Base-by-base conservation (phyloP, 2,113 vertebrate species). In the Poicephalus gulielmi region DNA sequence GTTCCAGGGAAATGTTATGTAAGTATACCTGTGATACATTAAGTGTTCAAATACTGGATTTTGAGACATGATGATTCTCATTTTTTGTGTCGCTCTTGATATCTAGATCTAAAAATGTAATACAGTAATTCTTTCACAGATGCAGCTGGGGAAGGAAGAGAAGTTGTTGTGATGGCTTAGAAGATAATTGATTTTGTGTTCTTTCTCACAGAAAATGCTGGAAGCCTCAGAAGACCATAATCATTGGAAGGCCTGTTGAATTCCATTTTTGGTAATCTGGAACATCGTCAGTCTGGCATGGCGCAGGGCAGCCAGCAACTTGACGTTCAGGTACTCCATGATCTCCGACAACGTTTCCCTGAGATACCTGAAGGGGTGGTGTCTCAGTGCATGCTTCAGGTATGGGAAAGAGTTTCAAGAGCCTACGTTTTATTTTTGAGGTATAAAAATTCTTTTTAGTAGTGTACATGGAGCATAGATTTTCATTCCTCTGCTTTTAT, bases 291-390 rank as follows among this genome's bases (percentile, higher is more conserved):
- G 74, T 97, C 98, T 98, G 98, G 98, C 98, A 99, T 99, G 99
- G 99, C 99, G 98, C 99, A 99, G 97, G 98, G 98, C 96, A 98
- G 98, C 96, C 98, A 98, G n/a, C 99, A 99, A 94, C 98, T 99
- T 62, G 99, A 99, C 39, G 98, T 98, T 97, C 99, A 99, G 98
- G 98, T 99, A 98, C 98, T 99, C 98, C 99, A 99, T 97, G 99
- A 99, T 97, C 99, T 99, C 95, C 99, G 99, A 94, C 99, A 99
- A 94, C 99, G 99, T 90, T 99, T 99, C 96, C 99, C 99, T 79
- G 99, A 99, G 98, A 99, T 99, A 98, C 99, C 99, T 73, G 99
- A 99, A 96, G 98, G 98, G 28, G 99, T 99, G 78, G 99, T 99
- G 27, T 99, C 99, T 97, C 99, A 99, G 93, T 99, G 98, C 98